phyloP scores from a whole-genome alignment of 2,888 invertebrate genomes.

The Eupithecia inturbata region DNA sequence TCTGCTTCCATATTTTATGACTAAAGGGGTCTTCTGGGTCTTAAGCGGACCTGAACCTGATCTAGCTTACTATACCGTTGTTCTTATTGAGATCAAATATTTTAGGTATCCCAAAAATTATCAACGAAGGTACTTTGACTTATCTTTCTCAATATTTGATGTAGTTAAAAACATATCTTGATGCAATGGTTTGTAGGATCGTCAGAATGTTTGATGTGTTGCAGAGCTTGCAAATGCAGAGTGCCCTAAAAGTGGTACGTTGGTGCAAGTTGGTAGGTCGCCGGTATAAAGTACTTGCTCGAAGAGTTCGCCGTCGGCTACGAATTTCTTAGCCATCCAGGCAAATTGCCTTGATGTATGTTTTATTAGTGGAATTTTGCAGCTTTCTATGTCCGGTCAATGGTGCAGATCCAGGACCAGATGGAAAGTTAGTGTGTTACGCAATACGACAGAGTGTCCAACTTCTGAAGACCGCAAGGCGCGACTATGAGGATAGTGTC shows the following conservation, averaged over 20 bases:
- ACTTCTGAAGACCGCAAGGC: not conserved
- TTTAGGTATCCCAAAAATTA: no score
- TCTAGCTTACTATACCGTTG: no score
- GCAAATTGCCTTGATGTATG: not conserved
- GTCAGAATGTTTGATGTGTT: not conserved
- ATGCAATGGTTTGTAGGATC: not conserved
- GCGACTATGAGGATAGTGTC: no score
- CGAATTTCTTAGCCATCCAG: not conserved
- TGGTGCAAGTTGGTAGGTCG: conserved; percentile 45
- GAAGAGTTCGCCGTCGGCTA: not conserved
- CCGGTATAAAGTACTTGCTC: conserved; percentile 32
- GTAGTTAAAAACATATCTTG: no score
- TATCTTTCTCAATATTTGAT: no score
- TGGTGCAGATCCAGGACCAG: not conserved
- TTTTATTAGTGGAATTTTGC: not conserved
- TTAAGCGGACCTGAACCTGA: no score
- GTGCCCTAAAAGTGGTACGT: not conserved
- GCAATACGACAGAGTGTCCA: not conserved
- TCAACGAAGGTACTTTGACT: no score
- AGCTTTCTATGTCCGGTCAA: not conserved
- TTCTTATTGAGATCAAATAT: no score
- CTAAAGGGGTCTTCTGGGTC: no score
- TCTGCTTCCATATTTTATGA: no score
- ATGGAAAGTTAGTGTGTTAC: not conserved
- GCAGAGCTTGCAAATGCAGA: not conserved